Conservation (phyloP, 2,888 invertebrate genomes). For the Ptilodon capucinus region DNA sequence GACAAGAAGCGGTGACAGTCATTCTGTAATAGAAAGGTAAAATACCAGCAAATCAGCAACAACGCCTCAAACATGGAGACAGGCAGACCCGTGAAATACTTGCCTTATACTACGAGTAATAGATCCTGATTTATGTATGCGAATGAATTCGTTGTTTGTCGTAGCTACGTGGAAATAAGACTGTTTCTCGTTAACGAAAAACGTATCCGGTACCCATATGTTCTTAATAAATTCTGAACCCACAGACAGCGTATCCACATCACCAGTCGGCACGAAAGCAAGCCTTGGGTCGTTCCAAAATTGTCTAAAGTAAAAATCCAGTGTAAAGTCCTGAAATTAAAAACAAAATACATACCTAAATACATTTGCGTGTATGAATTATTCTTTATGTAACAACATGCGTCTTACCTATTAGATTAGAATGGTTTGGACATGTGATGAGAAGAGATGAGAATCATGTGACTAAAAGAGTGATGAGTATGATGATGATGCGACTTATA, state of each 20-base stretch:
- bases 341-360: no score
- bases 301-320: slow-evolving; percentile 99
- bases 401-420: no score
- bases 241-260: slow-evolving; percentile 95
- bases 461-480: no score
- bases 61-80: background rate
- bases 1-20: slow-evolving; percentile 97
- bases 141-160: slow-evolving; percentile 99
- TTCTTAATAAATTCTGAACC: slow-evolving; percentile 97
- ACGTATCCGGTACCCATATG: slow-evolving; percentile 99
- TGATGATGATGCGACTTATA: no score
- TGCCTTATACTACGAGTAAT: slow-evolving; percentile 97
- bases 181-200: slow-evolving; percentile 99
- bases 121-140: slow-evolving; percentile 97
- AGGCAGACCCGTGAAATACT: slow-evolving; percentile 43
- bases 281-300: slow-evolving; percentile 98
- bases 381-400: no score
- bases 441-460: no score
- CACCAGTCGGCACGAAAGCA: slow-evolving; percentile 93
- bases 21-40: slow-evolving; percentile 85
- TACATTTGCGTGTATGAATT: no score
- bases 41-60: background rate
- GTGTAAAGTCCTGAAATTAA: slow-evolving; percentile 95
- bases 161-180: slow-evolving; percentile 99
- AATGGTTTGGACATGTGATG: no score